Evolutionary conservation across 2,888 invertebrate species (phyloP), one percentile per base, ranked within the genome.

Genomic region (Caenorhabditis macrosperma): DNA sequence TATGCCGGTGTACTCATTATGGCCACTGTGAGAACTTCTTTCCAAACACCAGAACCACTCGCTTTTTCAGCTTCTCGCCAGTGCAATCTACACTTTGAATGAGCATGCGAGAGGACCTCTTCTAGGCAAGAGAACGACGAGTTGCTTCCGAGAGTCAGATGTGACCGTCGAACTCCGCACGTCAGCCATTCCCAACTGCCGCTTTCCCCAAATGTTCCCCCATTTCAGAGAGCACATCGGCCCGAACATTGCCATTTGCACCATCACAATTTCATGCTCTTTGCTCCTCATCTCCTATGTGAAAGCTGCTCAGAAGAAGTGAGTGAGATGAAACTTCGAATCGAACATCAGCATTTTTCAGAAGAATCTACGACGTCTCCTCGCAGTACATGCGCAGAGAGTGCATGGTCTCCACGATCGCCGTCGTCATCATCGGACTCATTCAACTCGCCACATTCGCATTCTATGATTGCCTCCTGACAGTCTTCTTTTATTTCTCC

Each of bases 111-210:
- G 54, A 12, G 71, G 71, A 17, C 71, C 61, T 0, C 7, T 61
- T 1, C n/a, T 17, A 9, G 71, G 61, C 6, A 55, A 55, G 71
- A 30, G 1, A 46, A 71, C 71, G 10, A 61, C 71, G 0, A 71
- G 71, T 46, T 71, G 71, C n/a, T 71, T 61, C 44, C n/a, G 71
- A 33, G 71, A 71, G 24, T 55, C 61, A 0, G 71, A 71, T 71
- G 61, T 71, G 2, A 52, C 46, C 1, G 12, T 61, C 17, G 71
- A 71, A 10, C 22, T 54, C 9, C 33, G 24, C 6, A 71, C 61
- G 71, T 71, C 0, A 61, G 61, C 55, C 10, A n/a, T 33, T 15
- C n/a, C n/a, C n/a, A 9, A 12, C 15, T 12, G 7, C 3, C 3
- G 9, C 38, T 38, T 38, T 33, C 6, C 33, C 33, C 9, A 9